These are phyloP conservation scores for Lamellibrachia columna DNA, from an alignment of 2,888 invertebrate genomes.

Conservation along the genomic window DNA sequence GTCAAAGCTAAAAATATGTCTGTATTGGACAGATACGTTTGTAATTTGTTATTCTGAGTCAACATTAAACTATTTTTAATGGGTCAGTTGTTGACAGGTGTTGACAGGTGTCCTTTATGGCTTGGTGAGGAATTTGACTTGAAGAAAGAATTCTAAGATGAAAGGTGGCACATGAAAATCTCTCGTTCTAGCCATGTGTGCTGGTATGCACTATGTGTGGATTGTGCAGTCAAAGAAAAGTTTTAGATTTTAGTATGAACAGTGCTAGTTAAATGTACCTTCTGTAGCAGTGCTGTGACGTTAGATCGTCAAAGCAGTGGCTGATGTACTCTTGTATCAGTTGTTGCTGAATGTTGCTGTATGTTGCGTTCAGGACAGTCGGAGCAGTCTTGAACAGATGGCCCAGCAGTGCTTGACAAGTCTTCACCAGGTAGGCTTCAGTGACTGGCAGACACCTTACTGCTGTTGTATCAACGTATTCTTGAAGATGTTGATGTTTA, in stretches of 20 bases:
- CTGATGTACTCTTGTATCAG: background rate
- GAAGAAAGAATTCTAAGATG: background rate
- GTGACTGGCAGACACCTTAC: background rate
- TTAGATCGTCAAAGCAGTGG: background rate
- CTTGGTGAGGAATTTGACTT: background rate
- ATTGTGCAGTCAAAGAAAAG: background rate
- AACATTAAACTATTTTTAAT: background rate
- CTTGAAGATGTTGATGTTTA: background rate
- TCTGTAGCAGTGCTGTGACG: background rate
- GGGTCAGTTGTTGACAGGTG: background rate
- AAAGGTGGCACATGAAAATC: background rate
- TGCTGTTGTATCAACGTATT: too few relatives aligned
- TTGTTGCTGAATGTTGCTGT: background rate
- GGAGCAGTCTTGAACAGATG: conserved; percentile 80
- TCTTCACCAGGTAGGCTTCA: conserved; percentile 70
- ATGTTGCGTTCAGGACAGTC: conserved; percentile 72
- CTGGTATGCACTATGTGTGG: background rate
- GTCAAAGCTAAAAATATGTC: too few relatives aligned
- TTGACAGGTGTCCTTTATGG: background rate
- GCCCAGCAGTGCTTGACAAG: conserved; percentile 81
- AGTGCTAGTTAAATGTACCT: background rate
- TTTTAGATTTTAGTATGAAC: background rate
- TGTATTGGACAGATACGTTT: too few relatives aligned
- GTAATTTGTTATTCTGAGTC: too few relatives aligned
- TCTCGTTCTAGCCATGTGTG: background rate